Evolutionary conservation across 2,113 vertebrate genomes (phyloP).

Genomic region (Forbesichthys agassizii): DNA sequence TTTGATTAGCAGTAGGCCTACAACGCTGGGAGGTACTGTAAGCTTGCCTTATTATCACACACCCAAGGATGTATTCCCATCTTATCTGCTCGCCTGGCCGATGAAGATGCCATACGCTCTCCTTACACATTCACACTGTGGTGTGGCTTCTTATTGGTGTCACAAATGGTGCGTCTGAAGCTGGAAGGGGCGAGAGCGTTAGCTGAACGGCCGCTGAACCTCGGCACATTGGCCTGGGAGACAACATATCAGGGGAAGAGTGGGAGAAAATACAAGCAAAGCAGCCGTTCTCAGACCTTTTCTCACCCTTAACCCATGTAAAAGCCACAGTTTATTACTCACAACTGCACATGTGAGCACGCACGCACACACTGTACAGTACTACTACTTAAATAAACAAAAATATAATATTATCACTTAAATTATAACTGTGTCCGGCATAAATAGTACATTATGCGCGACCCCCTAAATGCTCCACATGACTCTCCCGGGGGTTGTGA

Average conservation of each 20-base stretch:
- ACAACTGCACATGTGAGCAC: too few relatives aligned
- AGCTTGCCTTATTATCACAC: conserved; percentile 11
- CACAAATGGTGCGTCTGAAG: conserved; percentile 35
- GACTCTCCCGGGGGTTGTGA: too few relatives aligned
- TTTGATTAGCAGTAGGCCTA: not conserved
- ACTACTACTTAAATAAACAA: not conserved
- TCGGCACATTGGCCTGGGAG: conserved; percentile 34
- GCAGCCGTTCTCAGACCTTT: too few relatives aligned
- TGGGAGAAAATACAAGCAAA: not conserved
- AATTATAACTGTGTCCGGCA: too few relatives aligned
- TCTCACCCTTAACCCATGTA: too few relatives aligned
- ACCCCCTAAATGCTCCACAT: too few relatives aligned
- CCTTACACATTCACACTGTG: conserved; percentile 12
- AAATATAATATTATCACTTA: too few relatives aligned
- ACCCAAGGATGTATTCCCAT: not conserved
- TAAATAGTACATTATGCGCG: too few relatives aligned
- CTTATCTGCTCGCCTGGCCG: conserved; percentile 3
- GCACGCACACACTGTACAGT: not conserved
- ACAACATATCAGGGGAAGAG: not conserved
- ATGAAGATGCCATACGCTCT: not conserved
- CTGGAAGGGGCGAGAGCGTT: conserved; percentile 35
- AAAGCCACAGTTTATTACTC: too few relatives aligned
- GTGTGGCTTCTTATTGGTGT: conserved; percentile 22
- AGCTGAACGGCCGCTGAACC: conserved; percentile 57
- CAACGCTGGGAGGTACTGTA: not conserved